Conservation (phyloP, 2,797 vertebrate genomes). For the Rhinoraja longicauda region DNA sequence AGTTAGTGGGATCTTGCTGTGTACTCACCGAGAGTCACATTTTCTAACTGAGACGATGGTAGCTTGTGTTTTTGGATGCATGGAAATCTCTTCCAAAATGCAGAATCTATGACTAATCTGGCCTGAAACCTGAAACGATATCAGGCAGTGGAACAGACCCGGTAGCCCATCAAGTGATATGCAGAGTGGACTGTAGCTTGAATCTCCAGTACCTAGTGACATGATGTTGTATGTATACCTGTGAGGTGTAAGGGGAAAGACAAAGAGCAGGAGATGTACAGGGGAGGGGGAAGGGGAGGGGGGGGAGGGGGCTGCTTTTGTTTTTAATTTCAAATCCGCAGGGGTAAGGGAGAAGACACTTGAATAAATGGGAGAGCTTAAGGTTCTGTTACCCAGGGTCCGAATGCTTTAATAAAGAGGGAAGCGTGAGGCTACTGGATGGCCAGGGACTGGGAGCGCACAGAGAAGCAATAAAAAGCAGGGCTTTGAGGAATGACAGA, state of each 20-base stretch:
- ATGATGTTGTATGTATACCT: not conserved
- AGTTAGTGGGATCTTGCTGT: not conserved
- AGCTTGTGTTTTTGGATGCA: not conserved
- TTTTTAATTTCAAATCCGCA: not conserved
- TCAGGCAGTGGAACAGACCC: too few relatives aligned
- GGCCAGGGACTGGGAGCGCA: conserved; percentile 15
- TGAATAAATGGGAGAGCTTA: not conserved
- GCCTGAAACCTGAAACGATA: too few relatives aligned
- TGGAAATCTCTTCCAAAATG: not conserved
- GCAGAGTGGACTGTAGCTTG: not conserved
- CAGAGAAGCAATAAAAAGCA: conserved; percentile 38
- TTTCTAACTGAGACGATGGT: not conserved
- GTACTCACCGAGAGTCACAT: not conserved
- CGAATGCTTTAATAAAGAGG: conserved; percentile 28
- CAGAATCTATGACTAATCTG: not conserved
- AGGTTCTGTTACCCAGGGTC: not conserved
- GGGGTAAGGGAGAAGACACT: not conserved
- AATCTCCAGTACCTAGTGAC: too few relatives aligned
- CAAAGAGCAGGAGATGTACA: not conserved
- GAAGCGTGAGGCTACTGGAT: conserved; percentile 27
- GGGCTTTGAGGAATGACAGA: conserved; percentile 38
- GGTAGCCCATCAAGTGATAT: not conserved
- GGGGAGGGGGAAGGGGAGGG: not conserved
- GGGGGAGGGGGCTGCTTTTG: not conserved
- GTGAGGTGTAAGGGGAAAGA: not conserved